Evolutionary conservation across 2,888 invertebrate genomes (phyloP), one percentile per base, ranked within the genome.

Genomic region (Drosophila quinaria): DNA sequence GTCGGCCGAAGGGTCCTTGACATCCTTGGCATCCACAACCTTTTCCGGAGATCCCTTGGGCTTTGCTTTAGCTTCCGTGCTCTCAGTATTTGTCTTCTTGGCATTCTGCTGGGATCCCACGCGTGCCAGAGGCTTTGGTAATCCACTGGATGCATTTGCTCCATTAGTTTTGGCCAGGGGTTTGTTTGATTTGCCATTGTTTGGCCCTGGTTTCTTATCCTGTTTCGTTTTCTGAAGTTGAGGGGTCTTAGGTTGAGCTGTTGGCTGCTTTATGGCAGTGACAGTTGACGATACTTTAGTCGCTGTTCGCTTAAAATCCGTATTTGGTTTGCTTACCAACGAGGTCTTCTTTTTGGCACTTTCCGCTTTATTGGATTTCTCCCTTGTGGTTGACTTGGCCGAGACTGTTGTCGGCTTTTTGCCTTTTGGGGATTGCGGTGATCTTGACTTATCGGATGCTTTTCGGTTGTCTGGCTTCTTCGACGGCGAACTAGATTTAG

Each of bases 331-430:
- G 19, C 50, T 74, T 37, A 80, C 77, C 5, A 84, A 74, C 22
- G 80, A 80, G 6, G 82, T 75, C 52, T 83, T 67, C 79, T 91
- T 92, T 92, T 92, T 93, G 91, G 92, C 92, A 92, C 92, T 91
- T 81, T 85, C 71, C 47, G 89, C 79, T 70, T 90, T 86, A 42
- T 64, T 74, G 4, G 69, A 42, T 44, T 86, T 88, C 6, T 65
- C 25, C 33, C 59, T 73, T 17, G 82, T 69, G 25, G 63, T 67
- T 5, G 41, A 80, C 64, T 59, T 74, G 60, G 22, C 10, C 35
- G 42, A n/a, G 3, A 49, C 25, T 3, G 15, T 15, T 1, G 66
- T 19, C 11, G 55, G 25, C 25, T 31, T 68, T 41, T 52, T 70
- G 6, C 46, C 56, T 33, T 66, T 73, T 0, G 73, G 39, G 5